Conservation (phyloP, 2,797 vertebrate species). For the Peromyscus eremicus region DNA sequence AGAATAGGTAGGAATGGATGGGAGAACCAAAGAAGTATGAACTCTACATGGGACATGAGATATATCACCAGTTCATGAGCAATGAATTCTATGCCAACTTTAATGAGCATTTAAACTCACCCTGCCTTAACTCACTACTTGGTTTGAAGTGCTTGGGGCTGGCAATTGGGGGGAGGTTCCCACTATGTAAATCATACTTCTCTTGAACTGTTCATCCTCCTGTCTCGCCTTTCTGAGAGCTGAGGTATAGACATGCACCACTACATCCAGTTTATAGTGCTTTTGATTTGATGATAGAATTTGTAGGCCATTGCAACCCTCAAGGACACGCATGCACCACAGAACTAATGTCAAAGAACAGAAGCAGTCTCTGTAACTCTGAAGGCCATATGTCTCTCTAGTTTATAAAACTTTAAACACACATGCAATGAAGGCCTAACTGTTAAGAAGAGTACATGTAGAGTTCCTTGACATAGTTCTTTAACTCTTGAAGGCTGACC, state of each 20-base stretch:
- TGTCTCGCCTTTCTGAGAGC: background rate
- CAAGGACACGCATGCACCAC: background rate
- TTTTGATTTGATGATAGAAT: background rate
- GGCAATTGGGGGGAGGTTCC: background rate
- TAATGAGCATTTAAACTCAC: background rate
- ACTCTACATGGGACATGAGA: background rate
- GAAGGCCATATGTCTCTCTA: constrained; percentile 12
- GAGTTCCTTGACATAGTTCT: background rate
- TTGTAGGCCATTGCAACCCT: background rate
- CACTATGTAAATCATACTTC: background rate
- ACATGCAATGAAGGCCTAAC: background rate
- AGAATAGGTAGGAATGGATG: background rate
- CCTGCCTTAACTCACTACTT: background rate
- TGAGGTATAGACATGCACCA: background rate
- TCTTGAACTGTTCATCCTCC: background rate
- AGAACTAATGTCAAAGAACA: background rate
- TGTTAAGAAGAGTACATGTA: background rate
- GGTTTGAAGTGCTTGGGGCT: background rate
- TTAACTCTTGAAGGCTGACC: background rate
- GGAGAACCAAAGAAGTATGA: background rate
- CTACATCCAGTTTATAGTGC: background rate
- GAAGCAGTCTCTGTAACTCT: background rate
- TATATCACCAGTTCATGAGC: background rate
- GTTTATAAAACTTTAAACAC: constrained; percentile 18
- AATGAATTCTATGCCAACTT: constrained; percentile 5